phyloP scores from a whole-genome alignment of 2,113 vertebrate species.

The human region DNA sequence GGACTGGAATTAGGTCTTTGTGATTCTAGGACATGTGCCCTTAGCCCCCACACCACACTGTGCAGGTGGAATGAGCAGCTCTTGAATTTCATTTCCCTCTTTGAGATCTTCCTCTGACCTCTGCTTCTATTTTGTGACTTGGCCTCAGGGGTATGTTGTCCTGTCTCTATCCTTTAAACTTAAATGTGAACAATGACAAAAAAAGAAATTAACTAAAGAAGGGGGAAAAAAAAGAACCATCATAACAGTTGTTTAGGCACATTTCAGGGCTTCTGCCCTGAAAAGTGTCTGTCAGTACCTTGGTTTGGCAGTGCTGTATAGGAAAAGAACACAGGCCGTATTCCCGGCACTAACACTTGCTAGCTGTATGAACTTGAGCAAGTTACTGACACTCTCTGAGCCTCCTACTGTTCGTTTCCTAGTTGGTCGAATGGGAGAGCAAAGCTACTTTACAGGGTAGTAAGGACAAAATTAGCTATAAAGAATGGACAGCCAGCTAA shows the following conservation, averaged over 20 bases:
- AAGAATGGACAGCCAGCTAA: neutral
- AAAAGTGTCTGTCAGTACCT: neutral
- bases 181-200: neutral
- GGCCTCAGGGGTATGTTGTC: neutral
- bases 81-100: neutral
- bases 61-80: neutral
- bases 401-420: neutral
- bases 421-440: neutral
- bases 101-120: neutral
- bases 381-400: neutral
- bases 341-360: neutral
- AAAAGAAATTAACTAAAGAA: neutral
- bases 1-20: neutral
- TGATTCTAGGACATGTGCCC: neutral
- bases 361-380: neutral
- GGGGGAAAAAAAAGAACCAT: neutral
- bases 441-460: neutral
- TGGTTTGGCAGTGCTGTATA: too few species aligned
- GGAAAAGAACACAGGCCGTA: neutral
- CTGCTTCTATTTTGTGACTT: neutral
- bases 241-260: neutral
- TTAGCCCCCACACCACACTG: fast-evolving
- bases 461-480: neutral
- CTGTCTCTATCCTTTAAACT: neutral
- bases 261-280: neutral